phyloP scores from a whole-genome alignment of 1,140 invertebrate species.

The Eubasilissa regina region DNA sequence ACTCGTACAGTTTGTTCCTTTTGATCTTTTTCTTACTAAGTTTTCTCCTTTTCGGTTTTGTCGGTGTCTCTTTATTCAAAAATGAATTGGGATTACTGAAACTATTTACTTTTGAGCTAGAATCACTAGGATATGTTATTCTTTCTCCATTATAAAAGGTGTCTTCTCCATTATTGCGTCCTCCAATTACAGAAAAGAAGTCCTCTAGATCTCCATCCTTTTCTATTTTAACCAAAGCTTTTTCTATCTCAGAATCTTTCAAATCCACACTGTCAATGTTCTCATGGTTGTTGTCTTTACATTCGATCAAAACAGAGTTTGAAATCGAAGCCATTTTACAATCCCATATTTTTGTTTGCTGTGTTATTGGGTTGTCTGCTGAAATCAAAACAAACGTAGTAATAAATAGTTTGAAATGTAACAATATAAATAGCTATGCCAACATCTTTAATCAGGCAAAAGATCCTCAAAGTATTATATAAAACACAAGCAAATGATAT shows the following conservation, averaged over 20 bases:
- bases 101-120: not conserved
- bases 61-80: not conserved
- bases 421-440: not conserved
- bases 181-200: slow-evolving; percentile 10
- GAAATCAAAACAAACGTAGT: not conserved
- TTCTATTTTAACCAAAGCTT: slow-evolving; percentile 12
- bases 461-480: not conserved
- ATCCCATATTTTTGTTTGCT: not conserved
- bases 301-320: not conserved
- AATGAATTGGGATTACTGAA: not conserved
- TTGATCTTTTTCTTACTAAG: not conserved
- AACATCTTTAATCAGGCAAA: not conserved
- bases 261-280: not conserved
- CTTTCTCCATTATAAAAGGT: not conserved
- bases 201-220: slow-evolving; percentile 9
- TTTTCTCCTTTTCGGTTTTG: not conserved
- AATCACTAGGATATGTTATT: not conserved
- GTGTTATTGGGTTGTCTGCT: too few species aligned
- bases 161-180: not conserved
- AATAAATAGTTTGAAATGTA: not conserved
- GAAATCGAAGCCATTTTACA: not conserved
- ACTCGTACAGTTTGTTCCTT: not conserved
- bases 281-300: not conserved
- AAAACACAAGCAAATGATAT: not conserved
- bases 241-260: not conserved